Percentiles rank a stretch among this genome's conserved stretches.
These are phyloP conservation scores for Peromyscus polionotus DNA, from an alignment of 2,113 vertebrate species.

Conservation along the genomic window DNA sequence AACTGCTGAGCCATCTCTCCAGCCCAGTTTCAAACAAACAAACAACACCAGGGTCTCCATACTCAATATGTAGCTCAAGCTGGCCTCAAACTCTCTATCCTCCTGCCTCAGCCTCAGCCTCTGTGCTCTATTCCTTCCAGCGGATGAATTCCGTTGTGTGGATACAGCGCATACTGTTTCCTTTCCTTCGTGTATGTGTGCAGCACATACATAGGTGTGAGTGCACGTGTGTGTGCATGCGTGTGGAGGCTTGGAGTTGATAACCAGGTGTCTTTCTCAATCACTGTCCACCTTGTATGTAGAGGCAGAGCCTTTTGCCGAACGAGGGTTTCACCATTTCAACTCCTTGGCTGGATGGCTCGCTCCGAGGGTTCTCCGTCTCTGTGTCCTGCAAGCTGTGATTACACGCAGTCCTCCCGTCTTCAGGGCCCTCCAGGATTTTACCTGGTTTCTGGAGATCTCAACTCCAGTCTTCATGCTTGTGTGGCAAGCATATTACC, in stretches of 20 bases:
- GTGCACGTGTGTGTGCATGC: neutral
- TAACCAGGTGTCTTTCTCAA: neutral
- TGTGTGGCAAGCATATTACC: neutral
- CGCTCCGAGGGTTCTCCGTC: neutral
- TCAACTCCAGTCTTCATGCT: neutral
- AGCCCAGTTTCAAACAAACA: neutral
- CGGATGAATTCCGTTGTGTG: neutral
- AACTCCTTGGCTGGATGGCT: neutral
- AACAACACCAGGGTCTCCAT: neutral
- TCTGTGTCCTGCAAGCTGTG: neutral
- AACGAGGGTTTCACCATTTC: too few relatives aligned
- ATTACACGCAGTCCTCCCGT: neutral
- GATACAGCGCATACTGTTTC: neutral
- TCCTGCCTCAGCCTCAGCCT: neutral
- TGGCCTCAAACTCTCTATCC: neutral
- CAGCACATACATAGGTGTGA: neutral
- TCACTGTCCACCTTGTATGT: neutral
- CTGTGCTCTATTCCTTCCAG: neutral
- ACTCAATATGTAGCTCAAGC: neutral
- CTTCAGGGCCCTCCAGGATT: neutral
- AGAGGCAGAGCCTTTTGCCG: neutral
- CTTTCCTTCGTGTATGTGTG: neutral
- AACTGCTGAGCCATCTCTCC: neutral
- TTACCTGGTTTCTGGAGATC: neutral
- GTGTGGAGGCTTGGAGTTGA: neutral